Base-by-base conservation (phyloP, 2,797 vertebrate species). In the Clamator glandarius region DNA sequence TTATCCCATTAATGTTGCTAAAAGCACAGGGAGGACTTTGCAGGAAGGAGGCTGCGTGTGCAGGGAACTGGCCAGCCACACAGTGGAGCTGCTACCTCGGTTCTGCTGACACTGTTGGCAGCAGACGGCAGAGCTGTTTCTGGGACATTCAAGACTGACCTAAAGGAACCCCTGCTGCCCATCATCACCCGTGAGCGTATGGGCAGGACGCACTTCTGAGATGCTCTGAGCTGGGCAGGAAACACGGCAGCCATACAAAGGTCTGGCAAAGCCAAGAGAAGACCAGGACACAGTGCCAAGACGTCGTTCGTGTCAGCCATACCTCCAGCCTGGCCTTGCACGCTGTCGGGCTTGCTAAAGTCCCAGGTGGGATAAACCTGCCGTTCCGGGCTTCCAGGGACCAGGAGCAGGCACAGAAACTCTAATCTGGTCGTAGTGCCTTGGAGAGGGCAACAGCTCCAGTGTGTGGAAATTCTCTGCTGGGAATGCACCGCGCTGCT, bases 1-100 rank as follows among this genome's bases (percentile, higher is more conserved):
- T 96, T 93, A 90, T 95, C 85, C 89, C 13, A 9, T 73, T 84
- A 59, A 79, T 13, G 90, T 70, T 39, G 70, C 88, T 84, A 46
- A 79, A 90, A 91, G 85, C 76, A 29, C 50, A 12, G 59, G n/a
- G 42, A 79, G 74, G 74, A 44, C 41, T 26, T 17, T 1, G 52
- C 41, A 16, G 52, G 64, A 52, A 19, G 93, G 90, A 75, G 46
- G 77, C 59, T 1, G 39, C 57, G 25, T 23, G 79, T 91, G 93
- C 50, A 1, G 62, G 69, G 35, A 15, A 18, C 29, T 0, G 1
- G 44, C 44, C 76, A 90, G 85, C 94, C 69, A 5, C 95, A 75
- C 3, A 85, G 42, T 88, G 95, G 94, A 95, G 92, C 94, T 93
- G 92, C 78, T 54, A 50, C 33, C 78, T 58, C 72, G 1, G 59